Conservation (phyloP, 2,797 vertebrate genomes). For the Spheniscus humboldti region DNA sequence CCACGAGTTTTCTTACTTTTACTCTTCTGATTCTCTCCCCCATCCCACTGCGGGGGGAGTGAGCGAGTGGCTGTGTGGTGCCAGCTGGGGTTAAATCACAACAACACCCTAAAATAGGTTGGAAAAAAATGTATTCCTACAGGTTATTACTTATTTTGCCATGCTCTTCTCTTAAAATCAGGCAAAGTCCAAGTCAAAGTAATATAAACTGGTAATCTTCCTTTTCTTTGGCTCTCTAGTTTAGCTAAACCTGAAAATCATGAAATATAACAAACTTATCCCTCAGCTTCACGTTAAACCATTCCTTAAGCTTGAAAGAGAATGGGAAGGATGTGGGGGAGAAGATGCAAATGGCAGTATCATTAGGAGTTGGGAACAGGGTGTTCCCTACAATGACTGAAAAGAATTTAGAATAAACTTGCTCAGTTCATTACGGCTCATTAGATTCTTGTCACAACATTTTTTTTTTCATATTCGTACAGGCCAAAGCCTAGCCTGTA, state of each 20-base stretch:
- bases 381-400: not conserved
- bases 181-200: not conserved
- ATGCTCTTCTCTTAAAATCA: not conserved
- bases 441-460: not conserved
- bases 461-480: not conserved
- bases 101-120: not conserved
- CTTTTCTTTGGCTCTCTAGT: not conserved
- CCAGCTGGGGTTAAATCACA: too few relatives aligned
- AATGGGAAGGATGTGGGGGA: not conserved
- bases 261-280: not conserved
- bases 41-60: too few relatives aligned
- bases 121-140: not conserved
- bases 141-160: not conserved
- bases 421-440: not conserved
- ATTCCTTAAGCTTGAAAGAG: not conserved
- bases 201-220: not conserved
- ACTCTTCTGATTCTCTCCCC: too few relatives aligned
- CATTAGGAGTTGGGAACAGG: not conserved
- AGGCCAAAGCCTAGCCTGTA: not conserved
- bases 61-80: too few relatives aligned
- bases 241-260: not conserved
- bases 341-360: not conserved
- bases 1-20: too few relatives aligned
- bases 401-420: not conserved
- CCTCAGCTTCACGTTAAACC: not conserved